Percentiles rank a stretch among this genome's conserved stretches.
phyloP scores from a whole-genome alignment of 53 echinoderm and acorn worm genomes.

The Stichopus horrens region DNA sequence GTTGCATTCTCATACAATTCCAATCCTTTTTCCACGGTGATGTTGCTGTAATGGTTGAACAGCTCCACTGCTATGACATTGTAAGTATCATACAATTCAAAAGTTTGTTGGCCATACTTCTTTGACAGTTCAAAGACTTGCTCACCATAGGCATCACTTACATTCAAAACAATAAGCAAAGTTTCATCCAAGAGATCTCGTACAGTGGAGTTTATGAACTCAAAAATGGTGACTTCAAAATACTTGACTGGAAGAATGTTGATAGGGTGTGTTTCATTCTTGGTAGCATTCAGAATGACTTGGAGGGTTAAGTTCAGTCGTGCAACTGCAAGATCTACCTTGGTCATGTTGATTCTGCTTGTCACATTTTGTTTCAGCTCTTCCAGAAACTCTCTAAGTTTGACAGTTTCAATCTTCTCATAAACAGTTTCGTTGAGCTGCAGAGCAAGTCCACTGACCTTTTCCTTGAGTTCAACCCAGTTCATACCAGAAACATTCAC shows the following conservation, averaged over 20 bases:
- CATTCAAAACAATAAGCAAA: conserved; percentile 36
- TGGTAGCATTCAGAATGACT: conserved; percentile 54
- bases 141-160: conserved; percentile 55
- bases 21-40: conserved; percentile 24
- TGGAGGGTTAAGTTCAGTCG: conserved; percentile 45
- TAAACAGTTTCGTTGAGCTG: conserved; percentile 52
- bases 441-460: background rate
- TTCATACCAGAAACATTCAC: conserved; percentile 24
- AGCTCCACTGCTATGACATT: conserved; percentile 40
- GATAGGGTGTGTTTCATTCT: conserved; percentile 64
- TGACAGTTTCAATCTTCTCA: conserved; percentile 51
- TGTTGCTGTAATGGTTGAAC: conserved; percentile 37
- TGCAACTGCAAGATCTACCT: conserved; percentile 50
- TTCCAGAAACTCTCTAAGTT: conserved; percentile 51
- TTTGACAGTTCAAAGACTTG: conserved; percentile 46
- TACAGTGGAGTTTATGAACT: conserved; percentile 44
- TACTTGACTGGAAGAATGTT: conserved; percentile 71
- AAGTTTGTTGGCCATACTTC: conserved; percentile 44
- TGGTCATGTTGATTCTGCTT: conserved; percentile 24
- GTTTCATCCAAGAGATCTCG: conserved; percentile 57
- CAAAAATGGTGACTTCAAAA: conserved; percentile 58
- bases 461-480: conserved; percentile 41
- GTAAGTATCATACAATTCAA: conserved; percentile 45
- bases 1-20: conserved; percentile 45
- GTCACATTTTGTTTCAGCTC: conserved; percentile 52